Conservation (phyloP, 2,888 invertebrate genomes). For the Drosophila mayaguana region DNA sequence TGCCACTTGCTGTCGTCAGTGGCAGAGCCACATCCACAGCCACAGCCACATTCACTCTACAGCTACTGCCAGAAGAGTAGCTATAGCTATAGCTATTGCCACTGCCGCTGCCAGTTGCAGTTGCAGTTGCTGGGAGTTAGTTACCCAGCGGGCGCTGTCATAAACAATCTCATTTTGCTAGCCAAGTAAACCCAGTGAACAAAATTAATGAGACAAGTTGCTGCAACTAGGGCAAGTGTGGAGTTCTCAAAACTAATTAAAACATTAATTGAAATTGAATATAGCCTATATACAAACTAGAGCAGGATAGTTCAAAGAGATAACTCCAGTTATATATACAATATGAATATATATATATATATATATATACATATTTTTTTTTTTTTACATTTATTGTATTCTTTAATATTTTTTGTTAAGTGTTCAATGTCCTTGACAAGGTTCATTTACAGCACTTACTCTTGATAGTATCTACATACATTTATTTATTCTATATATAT, state of each 20-base stretch:
- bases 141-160: constrained; percentile 59
- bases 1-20: constrained; percentile 64
- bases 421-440: too few relatives aligned
- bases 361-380: too few relatives aligned
- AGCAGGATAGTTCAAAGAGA: background rate
- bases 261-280: background rate
- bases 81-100: constrained; percentile 12
- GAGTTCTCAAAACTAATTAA: background rate
- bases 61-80: constrained; percentile 6
- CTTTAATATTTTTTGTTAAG: too few relatives aligned
- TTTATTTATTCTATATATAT: too few relatives aligned
- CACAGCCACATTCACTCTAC: background rate
- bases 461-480: too few relatives aligned
- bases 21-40: constrained; percentile 22
- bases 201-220: background rate
- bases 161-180: constrained; percentile 68
- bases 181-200: constrained; percentile 44
- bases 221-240: background rate
- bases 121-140: constrained; percentile 37
- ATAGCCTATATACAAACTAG: background rate
- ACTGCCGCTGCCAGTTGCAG: constrained; percentile 13
- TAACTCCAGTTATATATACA: too few relatives aligned
- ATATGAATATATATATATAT: too few relatives aligned
- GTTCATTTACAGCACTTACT: too few relatives aligned
- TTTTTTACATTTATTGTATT: too few relatives aligned